A percentile compares a stretch with the other conserved stretches of the same genome.
Evolutionary conservation across 2,113 vertebrate species (phyloP).

Genomic region (Suncus etruscus): DNA sequence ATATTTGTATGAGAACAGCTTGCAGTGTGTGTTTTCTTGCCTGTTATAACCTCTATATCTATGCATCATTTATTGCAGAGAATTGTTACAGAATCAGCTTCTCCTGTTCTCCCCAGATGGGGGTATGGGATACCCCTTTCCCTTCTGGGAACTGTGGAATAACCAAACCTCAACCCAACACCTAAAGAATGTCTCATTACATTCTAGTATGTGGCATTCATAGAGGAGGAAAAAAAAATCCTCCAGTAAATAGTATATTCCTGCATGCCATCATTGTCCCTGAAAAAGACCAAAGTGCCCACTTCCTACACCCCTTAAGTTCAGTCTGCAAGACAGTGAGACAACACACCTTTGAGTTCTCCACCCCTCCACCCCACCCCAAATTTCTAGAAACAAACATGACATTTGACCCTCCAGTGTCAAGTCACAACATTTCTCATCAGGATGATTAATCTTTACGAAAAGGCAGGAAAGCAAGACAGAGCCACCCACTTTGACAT

Average conservation of each 20-base stretch:
- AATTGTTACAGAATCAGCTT: too few species aligned
- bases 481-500: slow-evolving; percentile 88
- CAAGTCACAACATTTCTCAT: slow-evolving; percentile 87
- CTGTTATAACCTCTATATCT: too few species aligned
- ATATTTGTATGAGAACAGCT: too few species aligned
- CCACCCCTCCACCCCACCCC: slow-evolving; percentile 45
- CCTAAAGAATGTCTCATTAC: neutral
- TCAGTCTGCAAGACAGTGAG: slow-evolving; percentile 67
- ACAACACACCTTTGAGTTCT: slow-evolving; percentile 73
- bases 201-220: slow-evolving; percentile 9
- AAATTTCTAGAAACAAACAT: slow-evolving; percentile 84
- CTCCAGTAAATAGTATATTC: slow-evolving; percentile 37
- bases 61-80: too few species aligned
- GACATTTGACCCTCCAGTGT: slow-evolving; percentile 79
- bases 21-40: too few species aligned
- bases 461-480: slow-evolving; percentile 87
- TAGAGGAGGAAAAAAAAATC: slow-evolving; percentile 28
- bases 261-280: neutral
- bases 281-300: slow-evolving; percentile 21
- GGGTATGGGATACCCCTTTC: too few species aligned
- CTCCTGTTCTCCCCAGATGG: too few species aligned
- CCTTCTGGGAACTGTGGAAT: too few species aligned
- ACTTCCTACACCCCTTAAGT: slow-evolving; percentile 55
- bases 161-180: too few species aligned
- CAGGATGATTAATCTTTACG: slow-evolving; percentile 88